Evolutionary conservation across 2,888 invertebrate species (phyloP).

Genomic region (Cotesia congregata): DNA sequence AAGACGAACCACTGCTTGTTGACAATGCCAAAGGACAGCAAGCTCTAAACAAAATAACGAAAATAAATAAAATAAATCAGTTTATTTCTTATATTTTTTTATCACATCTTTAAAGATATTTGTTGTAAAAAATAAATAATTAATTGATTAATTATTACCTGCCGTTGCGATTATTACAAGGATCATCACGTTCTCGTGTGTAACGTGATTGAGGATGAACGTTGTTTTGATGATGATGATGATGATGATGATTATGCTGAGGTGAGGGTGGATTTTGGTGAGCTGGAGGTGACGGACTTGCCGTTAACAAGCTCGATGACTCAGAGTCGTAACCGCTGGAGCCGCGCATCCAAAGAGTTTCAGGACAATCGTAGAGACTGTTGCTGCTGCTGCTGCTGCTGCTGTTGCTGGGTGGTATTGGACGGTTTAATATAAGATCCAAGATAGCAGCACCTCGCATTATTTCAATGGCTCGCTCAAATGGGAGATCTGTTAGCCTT

Average conservation of each 20-base stretch:
- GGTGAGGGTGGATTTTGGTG: conserved; percentile 55
- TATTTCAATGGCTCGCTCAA: conserved; percentile 66
- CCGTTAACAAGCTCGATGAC: conserved; percentile 60
- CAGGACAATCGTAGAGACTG: conserved; percentile 64
- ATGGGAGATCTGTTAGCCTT: conserved; percentile 65
- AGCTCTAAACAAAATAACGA: conserved; percentile 53
- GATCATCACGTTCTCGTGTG: conserved; percentile 53
- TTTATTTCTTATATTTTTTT: not conserved
- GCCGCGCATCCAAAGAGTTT: conserved; percentile 63
- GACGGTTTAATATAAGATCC: conserved; percentile 73
- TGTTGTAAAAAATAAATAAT: not conserved
- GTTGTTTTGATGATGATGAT: conserved; percentile 53
- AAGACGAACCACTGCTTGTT: conserved; percentile 63
- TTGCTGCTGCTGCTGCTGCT: conserved; percentile 53
- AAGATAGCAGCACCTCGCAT: conserved; percentile 65
- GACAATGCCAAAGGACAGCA: conserved; percentile 65
- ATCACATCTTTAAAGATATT: too few relatives aligned
- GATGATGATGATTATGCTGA: conserved; percentile 55
- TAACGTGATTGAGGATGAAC: conserved; percentile 51
- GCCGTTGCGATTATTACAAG: conserved; percentile 55
- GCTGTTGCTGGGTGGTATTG: conserved; percentile 55
- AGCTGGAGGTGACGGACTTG: conserved; percentile 56
- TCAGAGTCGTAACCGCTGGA: conserved; percentile 67
- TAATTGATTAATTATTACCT: conserved; percentile 50
- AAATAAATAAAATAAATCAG: conserved; percentile 15